phyloP scores from a whole-genome alignment of 2,797 vertebrate species.

The Botia almorhae region DNA sequence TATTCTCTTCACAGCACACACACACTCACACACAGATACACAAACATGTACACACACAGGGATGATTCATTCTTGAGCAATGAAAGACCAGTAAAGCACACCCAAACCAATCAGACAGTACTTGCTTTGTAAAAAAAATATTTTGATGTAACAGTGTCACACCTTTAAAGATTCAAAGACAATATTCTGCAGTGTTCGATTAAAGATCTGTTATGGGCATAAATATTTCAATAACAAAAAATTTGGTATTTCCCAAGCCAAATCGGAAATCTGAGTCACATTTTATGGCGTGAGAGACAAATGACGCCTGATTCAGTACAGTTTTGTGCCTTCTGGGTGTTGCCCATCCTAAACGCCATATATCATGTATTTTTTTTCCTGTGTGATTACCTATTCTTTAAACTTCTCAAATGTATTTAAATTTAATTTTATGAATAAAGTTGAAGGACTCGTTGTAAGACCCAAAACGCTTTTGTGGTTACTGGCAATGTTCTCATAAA shows the following conservation, averaged over 20 bases:
- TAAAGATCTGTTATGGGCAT: neutral
- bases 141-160: no score
- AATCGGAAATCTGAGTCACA: slow-evolving; percentile 15
- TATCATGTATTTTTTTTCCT: neutral
- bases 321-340: slow-evolving; percentile 11
- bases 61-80: slow-evolving; percentile 21
- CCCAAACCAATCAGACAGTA: neutral
- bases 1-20: neutral
- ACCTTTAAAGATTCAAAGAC: no score
- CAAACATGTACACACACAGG: neutral
- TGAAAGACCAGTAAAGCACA: neutral
- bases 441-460: neutral
- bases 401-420: neutral
- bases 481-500: neutral
- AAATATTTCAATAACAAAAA: neutral
- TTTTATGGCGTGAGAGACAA: neutral
- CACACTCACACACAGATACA: slow-evolving; percentile 1
- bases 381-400: neutral
- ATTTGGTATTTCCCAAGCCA: neutral
- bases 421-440: neutral
- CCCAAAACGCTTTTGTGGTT: neutral
- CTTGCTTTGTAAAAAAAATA: neutral
- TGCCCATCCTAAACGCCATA: neutral
- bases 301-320: neutral
- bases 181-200: neutral